Evolutionary conservation across 2,888 invertebrate genomes (phyloP).

Genomic region (Trissolcus japonicus): DNA sequence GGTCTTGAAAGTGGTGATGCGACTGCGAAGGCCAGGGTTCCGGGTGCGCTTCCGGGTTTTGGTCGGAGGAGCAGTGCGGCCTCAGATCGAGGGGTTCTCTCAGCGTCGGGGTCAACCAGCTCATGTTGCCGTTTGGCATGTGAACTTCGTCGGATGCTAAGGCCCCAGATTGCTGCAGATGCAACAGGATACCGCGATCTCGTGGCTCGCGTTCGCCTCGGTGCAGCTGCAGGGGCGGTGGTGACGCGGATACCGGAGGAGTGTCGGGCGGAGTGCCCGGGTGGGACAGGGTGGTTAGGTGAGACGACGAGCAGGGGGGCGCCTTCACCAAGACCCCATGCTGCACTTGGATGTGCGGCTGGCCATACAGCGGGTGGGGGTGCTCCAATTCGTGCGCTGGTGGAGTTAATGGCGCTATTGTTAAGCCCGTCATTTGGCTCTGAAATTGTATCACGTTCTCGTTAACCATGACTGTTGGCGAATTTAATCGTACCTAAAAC

Average conservation of each 20-base stretch:
- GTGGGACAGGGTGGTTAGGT: slow-evolving; percentile 75
- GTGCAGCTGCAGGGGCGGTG: slow-evolving; percentile 77
- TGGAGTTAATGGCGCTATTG: slow-evolving; percentile 78
- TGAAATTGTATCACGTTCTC: slow-evolving; percentile 69
- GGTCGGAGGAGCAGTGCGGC: slow-evolving; percentile 80
- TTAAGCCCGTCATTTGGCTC: slow-evolving; percentile 66
- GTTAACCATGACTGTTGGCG: slow-evolving; percentile 70
- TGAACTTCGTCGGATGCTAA: slow-evolving; percentile 69
- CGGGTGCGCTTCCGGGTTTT: slow-evolving; percentile 74
- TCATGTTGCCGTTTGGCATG: slow-evolving; percentile 79
- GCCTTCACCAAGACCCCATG: slow-evolving; percentile 74
- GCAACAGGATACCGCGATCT: slow-evolving; percentile 66
- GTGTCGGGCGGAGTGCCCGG: slow-evolving; percentile 93
- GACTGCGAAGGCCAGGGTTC: slow-evolving; percentile 69
- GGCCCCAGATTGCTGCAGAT: slow-evolving; percentile 70
- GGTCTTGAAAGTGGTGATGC: slow-evolving; percentile 72
- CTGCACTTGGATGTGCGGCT: slow-evolving; percentile 73
- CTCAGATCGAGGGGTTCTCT: slow-evolving; percentile 89
- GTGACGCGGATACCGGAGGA: slow-evolving; percentile 82
- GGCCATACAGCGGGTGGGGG: slow-evolving; percentile 71
- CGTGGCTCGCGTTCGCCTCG: slow-evolving; percentile 68
- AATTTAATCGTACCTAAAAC: slow-evolving; percentile 69
- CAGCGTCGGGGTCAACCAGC: slow-evolving; percentile 86
- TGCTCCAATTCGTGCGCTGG: slow-evolving; percentile 80
- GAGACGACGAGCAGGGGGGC: slow-evolving; percentile 70